Percentiles rank a stretch among this genome's conserved stretches.
Conservation (phyloP, 2,113 vertebrate species). For the Oreochromis tanganicae region DNA sequence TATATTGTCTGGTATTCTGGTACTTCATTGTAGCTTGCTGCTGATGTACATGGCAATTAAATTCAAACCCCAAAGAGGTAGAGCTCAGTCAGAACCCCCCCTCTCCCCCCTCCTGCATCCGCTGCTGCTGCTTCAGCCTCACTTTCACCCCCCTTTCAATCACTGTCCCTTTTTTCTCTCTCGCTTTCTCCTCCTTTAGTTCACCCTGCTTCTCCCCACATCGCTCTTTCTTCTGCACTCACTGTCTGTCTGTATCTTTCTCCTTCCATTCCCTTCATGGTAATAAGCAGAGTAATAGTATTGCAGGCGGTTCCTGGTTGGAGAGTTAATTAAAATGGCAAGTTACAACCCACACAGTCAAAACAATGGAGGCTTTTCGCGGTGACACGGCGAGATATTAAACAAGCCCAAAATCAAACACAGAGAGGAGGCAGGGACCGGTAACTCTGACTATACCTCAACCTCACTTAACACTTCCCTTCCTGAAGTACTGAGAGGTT, state of each 20-base stretch:
- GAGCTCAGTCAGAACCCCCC: neutral
- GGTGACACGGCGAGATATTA: conserved; percentile 62
- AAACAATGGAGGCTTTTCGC: conserved; percentile 66
- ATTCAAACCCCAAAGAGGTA: conserved; percentile 52
- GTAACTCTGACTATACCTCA: conserved; percentile 23
- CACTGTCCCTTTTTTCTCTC: conserved; percentile 20
- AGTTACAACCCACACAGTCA: conserved; percentile 71
- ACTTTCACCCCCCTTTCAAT: conserved; percentile 47
- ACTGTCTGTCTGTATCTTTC: neutral
- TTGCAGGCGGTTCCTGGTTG: conserved; percentile 59
- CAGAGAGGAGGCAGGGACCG: conserved; percentile 13
- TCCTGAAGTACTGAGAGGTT: conserved; percentile 43
- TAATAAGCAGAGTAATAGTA: conserved; percentile 59
- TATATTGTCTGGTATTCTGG: conserved; percentile 54
- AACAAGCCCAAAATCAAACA: conserved; percentile 64
- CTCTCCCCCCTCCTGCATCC: neutral
- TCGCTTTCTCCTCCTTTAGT: conserved; percentile 27
- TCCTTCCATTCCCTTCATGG: conserved; percentile 45
- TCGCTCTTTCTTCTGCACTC: conserved; percentile 11
- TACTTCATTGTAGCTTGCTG: conserved; percentile 40
- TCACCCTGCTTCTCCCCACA: neutral
- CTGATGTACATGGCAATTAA: conserved; percentile 68
- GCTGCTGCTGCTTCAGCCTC: neutral
- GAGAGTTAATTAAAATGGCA: conserved; percentile 77
- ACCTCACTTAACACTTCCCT: neutral